These are phyloP conservation scores for Ia io DNA, from an alignment of 2,113 vertebrate genomes.

Conservation along the genomic window DNA sequence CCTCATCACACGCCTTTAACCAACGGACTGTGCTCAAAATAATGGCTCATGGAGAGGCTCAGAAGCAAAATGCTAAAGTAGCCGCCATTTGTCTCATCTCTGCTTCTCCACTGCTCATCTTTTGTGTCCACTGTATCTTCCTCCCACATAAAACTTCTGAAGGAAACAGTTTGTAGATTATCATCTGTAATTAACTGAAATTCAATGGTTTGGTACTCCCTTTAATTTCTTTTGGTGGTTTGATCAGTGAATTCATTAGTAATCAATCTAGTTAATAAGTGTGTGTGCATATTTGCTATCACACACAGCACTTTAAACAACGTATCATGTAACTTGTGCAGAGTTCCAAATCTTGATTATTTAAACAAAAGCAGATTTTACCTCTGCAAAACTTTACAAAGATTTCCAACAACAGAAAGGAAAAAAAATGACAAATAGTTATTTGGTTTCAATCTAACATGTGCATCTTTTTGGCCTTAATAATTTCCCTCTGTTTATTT, in stretches of 20 bases:
- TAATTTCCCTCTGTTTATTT: conserved; percentile 67
- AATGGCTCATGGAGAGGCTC: background rate
- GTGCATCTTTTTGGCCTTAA: conserved; percentile 59
- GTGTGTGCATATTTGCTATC: background rate
- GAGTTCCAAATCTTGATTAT: conserved; percentile 67
- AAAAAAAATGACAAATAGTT: conserved; percentile 46
- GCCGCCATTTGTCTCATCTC: background rate
- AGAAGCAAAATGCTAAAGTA: background rate
- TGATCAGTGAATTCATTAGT: conserved; percentile 52
- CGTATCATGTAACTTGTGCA: conserved; percentile 25
- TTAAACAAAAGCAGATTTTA: conserved; percentile 78
- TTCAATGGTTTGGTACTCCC: conserved; percentile 5
- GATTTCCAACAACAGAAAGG: conserved; percentile 22
- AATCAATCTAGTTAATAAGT: conserved; percentile 55
- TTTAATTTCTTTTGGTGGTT: conserved; percentile 36
- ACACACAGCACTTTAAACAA: background rate
- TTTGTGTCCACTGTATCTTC: background rate
- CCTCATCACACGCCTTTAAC: background rate
- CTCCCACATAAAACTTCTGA: background rate
- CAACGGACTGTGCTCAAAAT: background rate
- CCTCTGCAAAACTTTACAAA: conserved; percentile 68
- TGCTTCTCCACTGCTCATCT: background rate
- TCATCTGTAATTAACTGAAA: background rate
- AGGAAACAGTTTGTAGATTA: conserved; percentile 8
- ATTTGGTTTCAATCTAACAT: conserved; percentile 73